Conservation (phyloP, 2,113 vertebrate genomes). For the Sapajus apella region DNA sequence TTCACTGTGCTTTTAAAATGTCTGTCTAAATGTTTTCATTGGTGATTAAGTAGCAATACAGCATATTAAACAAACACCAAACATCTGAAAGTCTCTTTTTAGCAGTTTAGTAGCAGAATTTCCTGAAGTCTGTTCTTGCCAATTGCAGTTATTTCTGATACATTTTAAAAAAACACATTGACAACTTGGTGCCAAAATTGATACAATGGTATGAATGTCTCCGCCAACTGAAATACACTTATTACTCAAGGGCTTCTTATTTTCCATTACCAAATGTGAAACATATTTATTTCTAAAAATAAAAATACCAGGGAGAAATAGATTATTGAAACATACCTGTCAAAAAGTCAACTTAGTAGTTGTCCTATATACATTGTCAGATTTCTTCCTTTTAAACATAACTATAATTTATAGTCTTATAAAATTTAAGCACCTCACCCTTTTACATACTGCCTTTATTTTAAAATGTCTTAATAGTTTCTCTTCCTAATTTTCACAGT, state of each 20-base stretch:
- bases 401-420: background rate
- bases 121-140: background rate
- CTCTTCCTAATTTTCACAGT: background rate
- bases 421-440: background rate
- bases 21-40: conserved; percentile 47
- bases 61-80: conserved; percentile 35
- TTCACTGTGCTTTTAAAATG: background rate
- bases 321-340: background rate
- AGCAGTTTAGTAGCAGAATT: conserved; percentile 4
- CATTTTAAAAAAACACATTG: conserved; percentile 25
- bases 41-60: background rate
- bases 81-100: conserved; percentile 50
- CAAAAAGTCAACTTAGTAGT: background rate
- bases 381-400: background rate
- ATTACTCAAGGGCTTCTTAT: background rate
- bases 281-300: background rate
- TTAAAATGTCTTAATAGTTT: background rate
- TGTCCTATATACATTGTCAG: background rate
- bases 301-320: background rate
- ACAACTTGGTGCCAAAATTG: background rate
- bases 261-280: background rate
- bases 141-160: background rate
- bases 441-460: background rate
- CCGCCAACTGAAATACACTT: background rate
- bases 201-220: background rate